Base-by-base conservation (phyloP, 2,113 vertebrate species). In the Glaucidium brasilianum region DNA sequence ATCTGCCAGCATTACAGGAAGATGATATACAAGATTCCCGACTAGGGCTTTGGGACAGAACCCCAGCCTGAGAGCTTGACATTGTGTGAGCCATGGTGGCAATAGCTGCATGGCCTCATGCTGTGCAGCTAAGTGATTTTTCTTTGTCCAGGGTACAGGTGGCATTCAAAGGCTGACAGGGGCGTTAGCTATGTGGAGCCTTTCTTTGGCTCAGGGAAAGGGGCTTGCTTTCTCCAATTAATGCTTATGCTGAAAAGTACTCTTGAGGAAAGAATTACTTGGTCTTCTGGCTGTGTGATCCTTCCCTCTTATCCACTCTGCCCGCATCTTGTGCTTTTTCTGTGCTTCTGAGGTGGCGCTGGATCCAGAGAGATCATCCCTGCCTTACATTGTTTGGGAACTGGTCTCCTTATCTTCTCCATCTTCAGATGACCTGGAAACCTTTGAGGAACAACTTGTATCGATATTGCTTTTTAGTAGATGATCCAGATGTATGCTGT, bases 111-210 rank as follows among this genome's bases (percentile, higher is more conserved):
- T 1, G 6, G 62, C 59, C 53, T 69, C 85, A 26, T 37, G 55
- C 79, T 94, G 75, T 92, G 83, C 83, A 63, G 75, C 63, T 59
- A 23, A 77, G 75, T 67, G 59, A 21, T 67, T 90, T 79, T 90
- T 12, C 20, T 92, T 91, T 91, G 68, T 91, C 43, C 34, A 63
- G 72, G 43, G n/a, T 9, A 84, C 91, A 92, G 91, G 64, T 77
- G 79, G 52, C 47, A 37, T 88, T 92, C 63, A 66, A 23, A 47
- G 22, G 5, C 47, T 66, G 71, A 29, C 3, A 5, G 29, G 20
- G 50, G 81, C 90, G 67, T 83, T 88, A 1, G 9, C 45, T 92
- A 3, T 63, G 30, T 72, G 66, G 59, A 75, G 39, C 35, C 43
- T 78, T 91, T 59, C 69, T 62, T 63, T 0, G 11, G 0, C 13